Base-by-base conservation (phyloP, 2,113 vertebrate genomes). In the Proterorhinus semilunaris region DNA sequence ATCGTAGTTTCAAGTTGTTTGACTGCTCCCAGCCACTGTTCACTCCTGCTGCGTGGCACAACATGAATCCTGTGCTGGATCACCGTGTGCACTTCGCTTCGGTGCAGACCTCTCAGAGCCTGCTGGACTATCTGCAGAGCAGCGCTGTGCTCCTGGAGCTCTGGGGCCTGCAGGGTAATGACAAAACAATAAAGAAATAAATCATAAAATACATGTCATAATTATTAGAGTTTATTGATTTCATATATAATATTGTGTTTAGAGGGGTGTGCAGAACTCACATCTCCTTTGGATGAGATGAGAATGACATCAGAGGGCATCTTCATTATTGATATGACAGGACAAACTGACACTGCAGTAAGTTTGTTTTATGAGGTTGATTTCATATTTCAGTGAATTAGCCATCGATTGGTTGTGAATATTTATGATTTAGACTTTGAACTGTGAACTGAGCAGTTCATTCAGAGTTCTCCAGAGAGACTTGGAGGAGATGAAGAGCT, bases 131-230 rank as follows among this genome's bases (percentile, higher is more conserved):
- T 86, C 91, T 96, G 66, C 94, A 95, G 89, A 94, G 92, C 80
- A 94, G 93, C 5, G 95, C 95, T n/a, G 85, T 97, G 17, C 87
- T 95, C 68, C 86, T 96, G 81, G 93, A 96, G 71, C 91, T 96
- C 17, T 96, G 95, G 95, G 95, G 95, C 2, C 93, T 97, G 61
- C 95, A 96, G 92, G 95, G 95, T 96, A 36, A 36, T 36, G 27
- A 36, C 27, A 36, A 36, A 11, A 1, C 12, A 50, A 13, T 51
- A 12, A 12, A 12, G 10, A 10, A 50, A 21, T 21, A 21, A 21
- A 2, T 1, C 1, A 21, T 21, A 21, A 21, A 50, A 36, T 36
- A 36, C 27, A 36, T 36, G 27, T 36, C 27, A 36, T 36, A 36
- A 36, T 36, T 36, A 36, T 36, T 36, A 50, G 10, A 10, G 13